These are phyloP conservation scores for Scelioninae gen. 1 DNA, from an alignment of 2,888 invertebrate genomes.

Conservation along the genomic window DNA sequence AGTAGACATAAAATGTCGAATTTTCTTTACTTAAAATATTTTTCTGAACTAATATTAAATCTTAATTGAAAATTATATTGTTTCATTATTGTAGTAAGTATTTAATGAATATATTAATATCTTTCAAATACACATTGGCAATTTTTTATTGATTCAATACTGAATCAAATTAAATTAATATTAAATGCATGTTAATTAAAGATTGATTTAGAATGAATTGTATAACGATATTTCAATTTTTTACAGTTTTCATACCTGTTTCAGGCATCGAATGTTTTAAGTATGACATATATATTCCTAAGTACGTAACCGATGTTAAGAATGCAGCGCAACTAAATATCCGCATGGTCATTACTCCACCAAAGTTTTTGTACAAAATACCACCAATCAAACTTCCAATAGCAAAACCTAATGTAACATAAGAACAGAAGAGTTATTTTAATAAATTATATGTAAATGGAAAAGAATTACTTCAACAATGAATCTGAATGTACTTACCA, in stretches of 20 bases:
- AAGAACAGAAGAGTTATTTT: no score
- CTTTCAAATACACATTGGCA: no score
- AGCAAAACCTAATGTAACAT: no score
- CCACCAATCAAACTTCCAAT: constrained; percentile 91
- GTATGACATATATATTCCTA: constrained; percentile 83
- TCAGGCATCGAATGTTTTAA: constrained; percentile 79
- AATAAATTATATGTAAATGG: not conserved
- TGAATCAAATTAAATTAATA: no score
- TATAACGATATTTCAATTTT: not conserved
- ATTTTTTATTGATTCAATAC: no score
- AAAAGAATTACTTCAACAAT: no score
- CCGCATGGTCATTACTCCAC: constrained; percentile 86
- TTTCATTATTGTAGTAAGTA: no score
- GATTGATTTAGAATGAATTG: not conserved
- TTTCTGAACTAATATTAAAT: no score
- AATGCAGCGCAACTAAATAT: constrained; percentile 85
- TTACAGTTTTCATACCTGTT: constrained; percentile 69
- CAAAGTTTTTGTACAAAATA: constrained; percentile 87
- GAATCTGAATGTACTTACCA: constrained; percentile 84
- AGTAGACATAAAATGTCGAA: not conserved
- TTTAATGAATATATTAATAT: no score
- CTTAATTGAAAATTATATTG: no score
- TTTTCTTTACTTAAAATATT: no score
- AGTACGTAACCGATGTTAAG: constrained; percentile 84
- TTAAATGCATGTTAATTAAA: no score